Evolutionary conservation across 2,113 vertebrate species (phyloP).

Genomic region (Prinia subflava): DNA sequence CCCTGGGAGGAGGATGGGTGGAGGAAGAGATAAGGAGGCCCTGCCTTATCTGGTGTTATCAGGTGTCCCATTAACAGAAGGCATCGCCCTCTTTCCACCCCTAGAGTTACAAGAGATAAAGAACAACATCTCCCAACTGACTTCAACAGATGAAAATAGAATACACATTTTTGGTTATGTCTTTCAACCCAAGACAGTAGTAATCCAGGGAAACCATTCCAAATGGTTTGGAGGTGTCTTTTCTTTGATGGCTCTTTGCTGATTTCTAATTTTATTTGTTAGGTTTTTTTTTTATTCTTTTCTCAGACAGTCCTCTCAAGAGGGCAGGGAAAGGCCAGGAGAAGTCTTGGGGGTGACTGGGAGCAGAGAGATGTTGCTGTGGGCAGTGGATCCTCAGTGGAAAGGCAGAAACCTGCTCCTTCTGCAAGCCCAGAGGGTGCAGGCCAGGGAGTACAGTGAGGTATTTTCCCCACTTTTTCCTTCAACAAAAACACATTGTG

Average conservation of each 20-base stretch:
- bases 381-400: neutral
- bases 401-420: neutral
- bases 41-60: no score
- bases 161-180: no score
- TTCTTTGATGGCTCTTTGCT: neutral
- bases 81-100: no score
- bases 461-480: neutral
- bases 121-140: no score
- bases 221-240: neutral
- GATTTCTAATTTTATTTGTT: neutral
- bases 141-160: no score
- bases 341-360: neutral
- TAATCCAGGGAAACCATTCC: slow-evolving; percentile 45
- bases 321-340: neutral
- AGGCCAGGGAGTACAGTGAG: fast-evolving
- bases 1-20: no score
- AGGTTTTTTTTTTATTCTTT: neutral
- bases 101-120: no score
- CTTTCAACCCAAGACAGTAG: neutral
- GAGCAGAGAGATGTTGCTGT: neutral
- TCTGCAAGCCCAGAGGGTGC: neutral
- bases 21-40: no score
- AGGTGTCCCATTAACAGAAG: no score
- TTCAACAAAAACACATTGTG: fast-evolving
- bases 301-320: neutral